Evolutionary conservation across 2,888 invertebrate genomes (phyloP).

Genomic region (Cynaeus angustus): DNA sequence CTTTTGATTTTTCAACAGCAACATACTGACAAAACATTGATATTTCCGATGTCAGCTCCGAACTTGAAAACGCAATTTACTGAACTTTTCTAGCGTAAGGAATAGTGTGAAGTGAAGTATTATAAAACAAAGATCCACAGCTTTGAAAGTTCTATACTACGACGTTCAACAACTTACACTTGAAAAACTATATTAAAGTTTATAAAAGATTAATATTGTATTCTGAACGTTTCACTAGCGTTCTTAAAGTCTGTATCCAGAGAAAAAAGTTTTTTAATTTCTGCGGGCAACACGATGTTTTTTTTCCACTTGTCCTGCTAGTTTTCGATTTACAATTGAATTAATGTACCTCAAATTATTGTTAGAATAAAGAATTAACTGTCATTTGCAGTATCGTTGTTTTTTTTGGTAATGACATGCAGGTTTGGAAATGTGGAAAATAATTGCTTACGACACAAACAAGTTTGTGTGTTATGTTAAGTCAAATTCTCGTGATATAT

Average conservation of each 20-base stretch:
- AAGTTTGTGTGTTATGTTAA: conserved; percentile 30
- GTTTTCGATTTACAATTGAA: not conserved
- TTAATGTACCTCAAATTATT: not conserved
- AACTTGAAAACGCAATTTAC: conserved; percentile 1
- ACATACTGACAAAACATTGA: conserved; percentile 2
- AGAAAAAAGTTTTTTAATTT: not conserved
- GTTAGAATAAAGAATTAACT: not conserved
- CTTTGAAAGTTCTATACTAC: conserved; percentile 1
- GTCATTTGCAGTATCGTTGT: not conserved
- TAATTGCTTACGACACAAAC: conserved; percentile 30
- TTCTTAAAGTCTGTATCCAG: not conserved
- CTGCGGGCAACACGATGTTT: no score
- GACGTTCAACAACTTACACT: not conserved
- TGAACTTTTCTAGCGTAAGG: conserved; percentile 2
- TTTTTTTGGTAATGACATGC: conserved; percentile 21
- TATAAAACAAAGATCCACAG: conserved; percentile 7
- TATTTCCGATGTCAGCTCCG: not conserved
- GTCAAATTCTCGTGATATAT: conserved; percentile 36
- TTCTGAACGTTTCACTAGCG: not conserved
- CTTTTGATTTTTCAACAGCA: not conserved
- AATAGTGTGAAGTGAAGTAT: conserved; percentile 17
- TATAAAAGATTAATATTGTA: conserved; percentile 3
- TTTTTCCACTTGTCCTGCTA: no score
- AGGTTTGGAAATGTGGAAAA: conserved; percentile 7
- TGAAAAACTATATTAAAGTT: conserved; percentile 1